Base-by-base conservation (phyloP, 2,888 invertebrate species). In the Aphodius granarius region DNA sequence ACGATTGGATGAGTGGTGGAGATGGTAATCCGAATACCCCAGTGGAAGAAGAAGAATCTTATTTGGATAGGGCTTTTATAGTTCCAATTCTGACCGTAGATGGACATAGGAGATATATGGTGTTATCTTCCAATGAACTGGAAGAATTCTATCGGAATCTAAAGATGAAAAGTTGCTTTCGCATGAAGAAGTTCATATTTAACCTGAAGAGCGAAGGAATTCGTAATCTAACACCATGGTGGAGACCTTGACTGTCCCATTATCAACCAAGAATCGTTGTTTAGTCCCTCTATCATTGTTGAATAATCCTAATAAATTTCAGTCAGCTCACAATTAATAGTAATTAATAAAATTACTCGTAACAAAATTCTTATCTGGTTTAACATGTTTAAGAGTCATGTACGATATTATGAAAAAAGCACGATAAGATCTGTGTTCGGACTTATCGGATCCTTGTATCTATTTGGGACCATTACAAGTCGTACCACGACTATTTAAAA, bases 1-100 rank as follows among this genome's bases (percentile, higher is more conserved):
- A 66, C 21, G 75, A 75, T 21, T 75, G 75, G 75, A 75, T 75
- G 75, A 75, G 72, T 72, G 68, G 75, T 16, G 75, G 75, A 2
- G 75, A 75, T 68, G 72, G 75, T n/a, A 72, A 20, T 21, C 63
- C 66, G 9, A 20, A 68, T 21, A 68, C 18, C 21, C 16, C 22
- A n/a, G 21, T 68, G n/a, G 68, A 68, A 13, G 68, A 68, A 20
- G 68, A 68, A 9, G 6, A 20, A 21, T 5, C 22, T 4, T n/a
- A 68, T 20, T 19, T 68, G 3, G 72, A 66, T 72, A 43, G 65
- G 9, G 66, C 21, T 17, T 18, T 75, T 9, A 63, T 63, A 15
- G 62, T 75, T 62, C 72, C 72, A 0, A 75, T 75, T 13, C 17
- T 75, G 3, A 75, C 75, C 13, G 72, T 66, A 43, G 62, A 71